Conservation (phyloP, 2,888 invertebrate species). For the Lydus trimaculatus region DNA sequence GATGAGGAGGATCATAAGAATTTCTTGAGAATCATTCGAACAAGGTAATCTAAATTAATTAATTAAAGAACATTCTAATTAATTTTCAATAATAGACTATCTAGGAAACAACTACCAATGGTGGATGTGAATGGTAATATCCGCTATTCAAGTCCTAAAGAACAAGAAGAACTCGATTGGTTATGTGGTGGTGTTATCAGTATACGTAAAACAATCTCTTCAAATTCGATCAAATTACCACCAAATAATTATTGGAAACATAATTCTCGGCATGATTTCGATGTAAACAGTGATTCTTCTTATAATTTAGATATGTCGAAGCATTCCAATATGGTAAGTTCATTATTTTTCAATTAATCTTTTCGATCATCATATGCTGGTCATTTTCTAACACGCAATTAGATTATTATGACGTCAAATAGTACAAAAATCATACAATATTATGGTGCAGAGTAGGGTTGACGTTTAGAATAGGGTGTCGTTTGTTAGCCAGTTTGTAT, state of each 20-base stretch:
- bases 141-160: conserved; percentile 68
- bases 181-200: conserved; percentile 65
- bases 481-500: conserved; percentile 36
- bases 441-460: conserved; percentile 41
- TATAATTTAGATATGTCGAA: not conserved
- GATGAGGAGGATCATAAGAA: conserved; percentile 65
- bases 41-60: conserved; percentile 60
- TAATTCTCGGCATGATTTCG: conserved; percentile 44
- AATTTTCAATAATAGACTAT: conserved; percentile 59
- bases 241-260: conserved; percentile 53
- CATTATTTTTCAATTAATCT: too few relatives aligned
- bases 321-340: not conserved
- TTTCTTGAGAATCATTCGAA: conserved; percentile 74
- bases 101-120: conserved; percentile 76
- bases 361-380: too few relatives aligned
- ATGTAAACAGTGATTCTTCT: not conserved
- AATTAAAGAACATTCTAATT: conserved; percentile 10
- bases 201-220: conserved; percentile 18
- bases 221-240: conserved; percentile 23
- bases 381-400: not conserved
- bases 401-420: conserved; percentile 37
- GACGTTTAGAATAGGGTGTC: conserved; percentile 20
- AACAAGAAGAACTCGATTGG: conserved; percentile 80
- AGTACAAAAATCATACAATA: conserved; percentile 55
- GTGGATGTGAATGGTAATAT: conserved; percentile 76